These are phyloP conservation scores for Pipra filicauda DNA, from an alignment of 2,113 vertebrate genomes.

Conservation along the genomic window DNA sequence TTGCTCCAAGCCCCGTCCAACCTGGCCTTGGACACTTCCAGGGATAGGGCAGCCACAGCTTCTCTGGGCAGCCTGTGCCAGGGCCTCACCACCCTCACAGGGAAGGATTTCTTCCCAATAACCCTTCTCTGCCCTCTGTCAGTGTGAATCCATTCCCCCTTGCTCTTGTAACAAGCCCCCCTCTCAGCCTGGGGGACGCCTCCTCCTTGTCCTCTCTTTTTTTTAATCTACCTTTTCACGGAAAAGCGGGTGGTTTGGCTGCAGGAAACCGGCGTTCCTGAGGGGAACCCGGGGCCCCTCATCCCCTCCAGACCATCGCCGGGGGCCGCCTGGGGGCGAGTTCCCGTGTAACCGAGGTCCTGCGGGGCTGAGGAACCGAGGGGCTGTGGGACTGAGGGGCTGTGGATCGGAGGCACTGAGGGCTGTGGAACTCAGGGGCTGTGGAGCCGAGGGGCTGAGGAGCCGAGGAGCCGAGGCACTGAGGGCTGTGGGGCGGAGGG, in stretches of 20 bases:
- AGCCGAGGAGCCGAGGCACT: too few species aligned
- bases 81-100: neutral
- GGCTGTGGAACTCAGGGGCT: too few species aligned
- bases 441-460: neutral
- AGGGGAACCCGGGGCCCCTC: accelerated
- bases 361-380: neutral
- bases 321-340: neutral
- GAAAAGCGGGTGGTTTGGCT: neutral
- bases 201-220: neutral
- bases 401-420: neutral
- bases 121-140: neutral
- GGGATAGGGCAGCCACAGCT: too few species aligned
- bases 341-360: too few species aligned
- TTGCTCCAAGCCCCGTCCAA: neutral
- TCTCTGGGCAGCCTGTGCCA: too few species aligned
- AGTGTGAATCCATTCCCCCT: neutral
- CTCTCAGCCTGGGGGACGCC: neutral
- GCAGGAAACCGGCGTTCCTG: neutral
- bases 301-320: too few species aligned
- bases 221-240: neutral
- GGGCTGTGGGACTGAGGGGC: neutral
- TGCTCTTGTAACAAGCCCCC: neutral
- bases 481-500: neutral
- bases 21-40: neutral
- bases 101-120: neutral